phyloP scores from a whole-genome alignment of 2,888 invertebrate genomes.

The Mongoloraphidia duomilia region DNA sequence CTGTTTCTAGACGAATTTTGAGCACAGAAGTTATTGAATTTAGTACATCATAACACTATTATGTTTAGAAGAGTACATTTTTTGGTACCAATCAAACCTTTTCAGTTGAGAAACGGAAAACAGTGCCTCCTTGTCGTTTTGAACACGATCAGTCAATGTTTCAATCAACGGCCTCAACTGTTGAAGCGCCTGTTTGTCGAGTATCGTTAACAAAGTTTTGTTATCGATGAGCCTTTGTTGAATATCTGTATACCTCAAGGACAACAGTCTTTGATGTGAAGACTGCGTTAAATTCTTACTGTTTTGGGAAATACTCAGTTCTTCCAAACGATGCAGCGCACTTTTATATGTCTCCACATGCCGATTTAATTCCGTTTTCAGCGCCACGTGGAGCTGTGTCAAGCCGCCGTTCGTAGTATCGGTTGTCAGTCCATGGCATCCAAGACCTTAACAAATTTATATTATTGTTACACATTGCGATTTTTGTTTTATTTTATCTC shows the following conservation, averaged over 20 bases:
- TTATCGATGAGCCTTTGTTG: constrained; percentile 85
- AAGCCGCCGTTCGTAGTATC: constrained; percentile 42
- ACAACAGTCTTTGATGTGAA: constrained; percentile 78
- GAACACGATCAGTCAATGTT: constrained; percentile 62
- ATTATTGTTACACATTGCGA: background rate
- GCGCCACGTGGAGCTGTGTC: constrained; percentile 66
- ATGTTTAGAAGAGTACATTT: background rate
- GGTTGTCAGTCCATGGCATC: constrained; percentile 70
- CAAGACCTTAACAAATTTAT: constrained; percentile 40
- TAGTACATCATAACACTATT: background rate
- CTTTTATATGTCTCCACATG: constrained; percentile 77
- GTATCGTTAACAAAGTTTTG: constrained; percentile 71
- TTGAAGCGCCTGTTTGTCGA: constrained; percentile 68
- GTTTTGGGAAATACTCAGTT: constrained; percentile 40
- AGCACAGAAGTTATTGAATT: background rate
- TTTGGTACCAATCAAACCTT: constrained; percentile 18
- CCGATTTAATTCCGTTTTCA: constrained; percentile 69
- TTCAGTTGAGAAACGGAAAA: constrained; percentile 55
- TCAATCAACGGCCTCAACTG: constrained; percentile 54
- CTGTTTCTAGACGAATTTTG: too few relatives aligned
- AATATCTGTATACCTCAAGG: constrained; percentile 70
- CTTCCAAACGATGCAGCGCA: constrained; percentile 75
- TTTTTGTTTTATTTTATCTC: background rate
- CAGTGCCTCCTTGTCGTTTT: constrained; percentile 81
- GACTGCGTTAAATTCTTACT: constrained; percentile 55